Conservation (phyloP, 1,140 invertebrate genomes). For the Heterodera schachtii region DNA sequence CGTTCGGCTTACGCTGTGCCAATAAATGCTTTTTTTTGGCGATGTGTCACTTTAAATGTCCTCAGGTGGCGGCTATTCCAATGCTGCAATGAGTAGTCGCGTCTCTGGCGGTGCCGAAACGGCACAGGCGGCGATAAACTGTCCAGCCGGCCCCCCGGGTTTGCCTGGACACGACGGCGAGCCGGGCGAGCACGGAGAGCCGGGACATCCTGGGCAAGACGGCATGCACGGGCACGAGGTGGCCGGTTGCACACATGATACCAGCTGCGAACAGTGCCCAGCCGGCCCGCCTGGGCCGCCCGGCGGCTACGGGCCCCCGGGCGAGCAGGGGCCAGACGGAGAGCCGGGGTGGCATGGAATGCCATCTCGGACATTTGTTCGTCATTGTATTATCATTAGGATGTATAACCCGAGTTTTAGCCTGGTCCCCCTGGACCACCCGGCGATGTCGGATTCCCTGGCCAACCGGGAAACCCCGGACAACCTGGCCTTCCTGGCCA, state of each 20-base stretch:
- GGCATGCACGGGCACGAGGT: background rate
- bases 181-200: conserved; percentile 9
- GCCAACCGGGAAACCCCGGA: conserved; percentile 35
- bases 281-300: conserved; percentile 40
- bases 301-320: conserved; percentile 39
- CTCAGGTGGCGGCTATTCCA: background rate
- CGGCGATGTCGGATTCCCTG: conserved; percentile 24
- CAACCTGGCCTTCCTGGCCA: conserved; percentile 27
- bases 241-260: background rate
- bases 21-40: no score
- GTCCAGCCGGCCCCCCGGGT: conserved; percentile 24
- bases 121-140: conserved; percentile 26
- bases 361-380: background rate
- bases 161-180: background rate
- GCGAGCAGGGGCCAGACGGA: conserved; percentile 42
- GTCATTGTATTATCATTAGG: background rate
- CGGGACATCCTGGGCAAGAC: conserved; percentile 29
- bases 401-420: background rate
- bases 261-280: conserved; percentile 24
- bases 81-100: no score
- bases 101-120: conserved; percentile 19
- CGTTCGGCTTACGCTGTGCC: no score
- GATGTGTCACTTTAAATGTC: no score
- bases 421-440: conserved; percentile 13
- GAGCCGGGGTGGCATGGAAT: conserved; percentile 47